Percentiles rank a stretch among this genome's conserved stretches.
Evolutionary conservation across 2,888 invertebrate species (phyloP).

Genomic region (Trissoscelio sp.): DNA sequence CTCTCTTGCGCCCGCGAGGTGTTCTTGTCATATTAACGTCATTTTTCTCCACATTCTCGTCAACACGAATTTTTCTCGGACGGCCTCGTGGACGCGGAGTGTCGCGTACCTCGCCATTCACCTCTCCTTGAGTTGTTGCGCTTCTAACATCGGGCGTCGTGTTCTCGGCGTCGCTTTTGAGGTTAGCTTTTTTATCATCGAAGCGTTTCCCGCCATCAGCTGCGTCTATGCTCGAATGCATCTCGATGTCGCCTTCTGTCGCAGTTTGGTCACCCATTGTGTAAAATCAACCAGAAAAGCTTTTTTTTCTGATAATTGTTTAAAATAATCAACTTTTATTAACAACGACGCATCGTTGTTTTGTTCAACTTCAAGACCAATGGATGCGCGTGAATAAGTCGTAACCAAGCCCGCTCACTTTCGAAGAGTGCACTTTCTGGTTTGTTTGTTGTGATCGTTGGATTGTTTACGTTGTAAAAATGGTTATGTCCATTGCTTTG

Average conservation of each 20-base stretch:
- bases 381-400: constrained; percentile 9
- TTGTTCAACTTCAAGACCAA: constrained; percentile 11
- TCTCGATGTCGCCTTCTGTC: constrained; percentile 9
- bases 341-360: constrained; percentile 48
- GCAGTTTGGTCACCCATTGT: constrained; percentile 21
- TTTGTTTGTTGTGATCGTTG: background rate
- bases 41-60: constrained; percentile 43
- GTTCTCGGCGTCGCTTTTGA: constrained; percentile 62
- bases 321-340: constrained; percentile 10
- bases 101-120: constrained; percentile 52
- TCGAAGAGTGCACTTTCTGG: background rate
- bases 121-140: constrained; percentile 11
- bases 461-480: background rate
- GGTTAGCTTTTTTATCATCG: constrained; percentile 65
- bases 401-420: background rate
- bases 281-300: background rate
- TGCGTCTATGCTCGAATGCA: constrained; percentile 21
- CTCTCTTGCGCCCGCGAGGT: constrained; percentile 52
- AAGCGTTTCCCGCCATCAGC: constrained; percentile 65
- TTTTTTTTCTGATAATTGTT: background rate
- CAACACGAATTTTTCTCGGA: constrained; percentile 47
- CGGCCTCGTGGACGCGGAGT: constrained; percentile 45
- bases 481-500: background rate
- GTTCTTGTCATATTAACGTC: background rate
- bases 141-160: constrained; percentile 30